Evolutionary conservation across 1,140 invertebrate species (phyloP), one percentile per base, ranked within the genome.

Genomic region (Notospermus geniculatus): DNA sequence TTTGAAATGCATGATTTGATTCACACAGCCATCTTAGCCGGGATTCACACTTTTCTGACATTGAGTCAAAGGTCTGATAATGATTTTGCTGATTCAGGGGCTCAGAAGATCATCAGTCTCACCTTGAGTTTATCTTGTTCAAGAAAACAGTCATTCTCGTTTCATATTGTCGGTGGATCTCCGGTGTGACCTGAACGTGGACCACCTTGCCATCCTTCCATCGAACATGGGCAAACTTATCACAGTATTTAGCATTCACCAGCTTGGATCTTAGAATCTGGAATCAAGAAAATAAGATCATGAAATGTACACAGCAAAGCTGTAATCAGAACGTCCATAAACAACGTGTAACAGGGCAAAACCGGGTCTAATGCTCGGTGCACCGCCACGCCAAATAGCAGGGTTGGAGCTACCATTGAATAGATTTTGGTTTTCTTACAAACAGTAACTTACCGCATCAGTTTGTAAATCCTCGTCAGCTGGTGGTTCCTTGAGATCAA

Each of bases 161-260:
- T 63, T 80, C 78, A 60, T 79, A 82, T 11, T 52, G 68, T 39
- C 80, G 64, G 56, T 79, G 73, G 2, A 80, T 66, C 56, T 81
- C 77, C 15, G 76, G 72, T 30, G 79, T 79, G 0, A 82, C 79
- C 19, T 79, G 76, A 7, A 82, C 80, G 64, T 82, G 80, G 27
- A 80, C 72, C 17, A 78, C 69, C 32, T 65, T 62, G 9, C 80
- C 80, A 56, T 81, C 75, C 53, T 75, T 80, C 77, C 80, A 80
- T 29, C 68, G 60, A 1, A 81, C 77, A 53, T 80, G 73, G 30
- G 80, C 78, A 59, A 82, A 82, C 41, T 60, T 57, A 32, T 82
- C 76, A 68, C 80, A 82, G 67, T 82, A 82, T 57, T 66, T 74
- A 1, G 80, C 80, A 71, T 81, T 78, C 11, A 82, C 66, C 25